phyloP scores from a whole-genome alignment of 1,140 invertebrate genomes.

The Formica selysi region DNA sequence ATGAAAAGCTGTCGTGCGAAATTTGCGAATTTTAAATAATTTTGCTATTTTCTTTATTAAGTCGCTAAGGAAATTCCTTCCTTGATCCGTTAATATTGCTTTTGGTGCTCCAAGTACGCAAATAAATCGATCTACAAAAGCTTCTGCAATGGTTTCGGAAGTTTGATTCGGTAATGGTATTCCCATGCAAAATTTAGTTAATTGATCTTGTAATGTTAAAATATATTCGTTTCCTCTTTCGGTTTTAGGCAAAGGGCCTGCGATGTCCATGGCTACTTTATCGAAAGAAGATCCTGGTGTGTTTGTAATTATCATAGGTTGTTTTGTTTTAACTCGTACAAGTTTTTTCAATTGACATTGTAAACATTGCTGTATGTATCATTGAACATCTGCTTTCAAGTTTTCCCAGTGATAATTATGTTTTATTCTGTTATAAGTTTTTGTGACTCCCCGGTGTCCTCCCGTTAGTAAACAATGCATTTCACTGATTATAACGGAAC shows the following conservation, averaged over 20 bases:
- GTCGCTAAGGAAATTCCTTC: neutral
- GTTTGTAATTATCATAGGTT: neutral
- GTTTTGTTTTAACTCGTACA: too few species aligned
- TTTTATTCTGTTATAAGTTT: neutral
- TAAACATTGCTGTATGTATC: neutral
- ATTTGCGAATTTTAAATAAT: too few species aligned
- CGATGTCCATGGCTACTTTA: constrained; percentile 32
- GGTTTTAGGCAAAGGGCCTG: constrained; percentile 36
- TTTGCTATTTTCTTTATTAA: neutral
- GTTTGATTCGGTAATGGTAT: neutral
- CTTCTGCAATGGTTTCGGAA: constrained; percentile 51
- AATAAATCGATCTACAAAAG: neutral
- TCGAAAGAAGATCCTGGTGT: neutral
- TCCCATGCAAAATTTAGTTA: constrained; percentile 54
- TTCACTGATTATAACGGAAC: neutral
- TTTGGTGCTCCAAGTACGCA: constrained; percentile 13
- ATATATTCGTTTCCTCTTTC: constrained; percentile 40
- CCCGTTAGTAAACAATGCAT: neutral
- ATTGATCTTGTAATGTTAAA: constrained; percentile 66
- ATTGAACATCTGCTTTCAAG: neutral
- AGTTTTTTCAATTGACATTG: neutral
- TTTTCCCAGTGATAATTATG: neutral
- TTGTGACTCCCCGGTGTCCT: neutral
- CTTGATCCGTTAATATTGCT: constrained; percentile 17
- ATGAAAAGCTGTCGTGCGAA: neutral